Conservation (phyloP, 2,113 vertebrate genomes). For the Macrotis lagotis region DNA sequence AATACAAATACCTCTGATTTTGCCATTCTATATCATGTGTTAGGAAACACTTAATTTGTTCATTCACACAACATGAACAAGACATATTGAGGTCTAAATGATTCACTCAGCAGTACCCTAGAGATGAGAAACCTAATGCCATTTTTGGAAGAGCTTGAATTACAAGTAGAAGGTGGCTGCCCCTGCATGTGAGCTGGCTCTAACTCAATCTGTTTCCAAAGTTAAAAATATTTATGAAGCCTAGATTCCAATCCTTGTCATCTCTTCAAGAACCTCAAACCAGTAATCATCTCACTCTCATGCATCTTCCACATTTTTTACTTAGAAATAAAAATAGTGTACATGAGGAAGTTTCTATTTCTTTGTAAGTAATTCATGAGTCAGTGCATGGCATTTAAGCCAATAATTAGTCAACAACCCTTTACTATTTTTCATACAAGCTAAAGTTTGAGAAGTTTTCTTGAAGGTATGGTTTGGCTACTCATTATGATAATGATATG, state of each 20-base stretch:
- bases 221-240: not conserved
- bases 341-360: not conserved
- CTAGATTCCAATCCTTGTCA: not conserved
- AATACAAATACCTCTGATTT: not conserved
- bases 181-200: not conserved
- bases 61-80: not conserved
- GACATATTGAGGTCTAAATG: not conserved
- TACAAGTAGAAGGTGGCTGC: not conserved
- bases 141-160: not conserved
- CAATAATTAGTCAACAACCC: not conserved
- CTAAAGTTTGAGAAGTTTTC: not conserved
- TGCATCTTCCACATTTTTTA: not conserved
- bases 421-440: not conserved
- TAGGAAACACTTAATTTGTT: not conserved
- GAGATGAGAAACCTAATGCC: not conserved
- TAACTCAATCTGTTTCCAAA: no score
- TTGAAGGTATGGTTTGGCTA: not conserved
- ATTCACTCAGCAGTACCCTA: not conserved
- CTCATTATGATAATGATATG: not conserved
- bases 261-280: not conserved
- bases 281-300: not conserved
- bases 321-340: not conserved
- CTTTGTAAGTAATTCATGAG: not conserved
- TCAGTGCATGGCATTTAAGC: not conserved
- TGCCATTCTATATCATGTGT: not conserved